Conservation (phyloP, 2,797 vertebrate species). For the Malurus leucopterus region DNA sequence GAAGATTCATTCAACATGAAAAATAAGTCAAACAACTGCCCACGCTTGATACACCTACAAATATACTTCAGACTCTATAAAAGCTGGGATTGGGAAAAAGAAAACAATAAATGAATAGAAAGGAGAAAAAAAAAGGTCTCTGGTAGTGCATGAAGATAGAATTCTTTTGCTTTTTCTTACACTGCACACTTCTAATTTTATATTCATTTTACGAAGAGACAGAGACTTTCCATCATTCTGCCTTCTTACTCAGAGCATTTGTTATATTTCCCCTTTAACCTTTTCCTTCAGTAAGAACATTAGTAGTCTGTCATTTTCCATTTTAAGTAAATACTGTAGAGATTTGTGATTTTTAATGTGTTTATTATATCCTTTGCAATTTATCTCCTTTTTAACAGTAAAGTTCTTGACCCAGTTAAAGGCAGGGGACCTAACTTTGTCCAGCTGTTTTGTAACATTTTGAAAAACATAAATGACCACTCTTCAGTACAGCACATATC, state of each 20-base stretch:
- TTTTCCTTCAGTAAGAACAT: neutral
- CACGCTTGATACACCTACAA: neutral
- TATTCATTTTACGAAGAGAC: neutral
- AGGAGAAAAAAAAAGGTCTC: neutral
- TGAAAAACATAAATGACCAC: neutral
- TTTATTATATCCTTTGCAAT: neutral
- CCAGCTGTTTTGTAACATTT: neutral
- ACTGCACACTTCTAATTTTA: neutral
- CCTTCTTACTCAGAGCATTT: neutral
- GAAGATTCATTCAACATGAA: neutral
- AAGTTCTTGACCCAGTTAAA: neutral
- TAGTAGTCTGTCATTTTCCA: neutral
- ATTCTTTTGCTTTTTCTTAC: neutral
- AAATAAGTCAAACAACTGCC: neutral
- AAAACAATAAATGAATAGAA: fast-evolving
- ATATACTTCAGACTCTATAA: neutral
- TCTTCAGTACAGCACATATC: neutral
- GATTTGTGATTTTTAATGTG: neutral
- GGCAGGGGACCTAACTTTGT: neutral
- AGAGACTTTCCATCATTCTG: neutral
- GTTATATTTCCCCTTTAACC: neutral
- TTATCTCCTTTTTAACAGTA: neutral
- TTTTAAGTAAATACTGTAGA: neutral
- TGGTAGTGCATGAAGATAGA: neutral
- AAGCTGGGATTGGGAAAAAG: neutral